A percentile compares a stretch with the other conserved stretches of the same genome.
phyloP scores from a whole-genome alignment of 2,888 invertebrate species.

The Piscicola geometra region DNA sequence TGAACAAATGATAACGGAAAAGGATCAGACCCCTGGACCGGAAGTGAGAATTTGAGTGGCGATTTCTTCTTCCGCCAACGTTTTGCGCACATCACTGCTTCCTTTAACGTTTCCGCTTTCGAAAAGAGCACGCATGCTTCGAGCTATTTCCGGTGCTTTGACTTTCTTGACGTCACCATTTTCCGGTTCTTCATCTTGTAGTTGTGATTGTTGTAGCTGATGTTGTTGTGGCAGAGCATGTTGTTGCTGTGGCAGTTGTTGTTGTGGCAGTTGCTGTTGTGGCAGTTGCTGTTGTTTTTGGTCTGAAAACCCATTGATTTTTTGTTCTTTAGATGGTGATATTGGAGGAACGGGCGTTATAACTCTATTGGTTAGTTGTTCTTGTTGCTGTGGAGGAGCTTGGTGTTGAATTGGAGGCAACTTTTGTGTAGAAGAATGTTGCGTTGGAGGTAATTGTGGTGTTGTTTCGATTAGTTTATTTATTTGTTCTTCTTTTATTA shows the following conservation, averaged over 20 bases:
- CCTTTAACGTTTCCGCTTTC: constrained; percentile 42
- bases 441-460: neutral
- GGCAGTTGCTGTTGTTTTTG: too few species aligned
- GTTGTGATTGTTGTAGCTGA: neutral
- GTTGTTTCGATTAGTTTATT: neutral
- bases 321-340: too few species aligned
- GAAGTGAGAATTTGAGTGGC: constrained; percentile 1
- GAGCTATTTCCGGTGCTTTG: constrained; percentile 43
- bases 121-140: constrained; percentile 42
- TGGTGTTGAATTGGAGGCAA: too few species aligned
- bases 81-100: constrained; percentile 38
- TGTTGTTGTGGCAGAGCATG: neutral
- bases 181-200: neutral
- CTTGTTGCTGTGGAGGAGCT: too few species aligned
- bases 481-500: neutral
- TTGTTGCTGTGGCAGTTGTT: neutral
- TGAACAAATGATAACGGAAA: neutral
- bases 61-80: constrained; percentile 26
- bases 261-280: neutral
- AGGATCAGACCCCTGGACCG: constrained; percentile 13
- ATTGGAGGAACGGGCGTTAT: too few species aligned
- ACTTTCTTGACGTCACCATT: constrained; percentile 41
- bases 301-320: too few species aligned
- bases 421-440: neutral
- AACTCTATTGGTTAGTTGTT: neutral